Conservation (phyloP, 1,140 invertebrate genomes). For the Leptoteleia sp. region DNA sequence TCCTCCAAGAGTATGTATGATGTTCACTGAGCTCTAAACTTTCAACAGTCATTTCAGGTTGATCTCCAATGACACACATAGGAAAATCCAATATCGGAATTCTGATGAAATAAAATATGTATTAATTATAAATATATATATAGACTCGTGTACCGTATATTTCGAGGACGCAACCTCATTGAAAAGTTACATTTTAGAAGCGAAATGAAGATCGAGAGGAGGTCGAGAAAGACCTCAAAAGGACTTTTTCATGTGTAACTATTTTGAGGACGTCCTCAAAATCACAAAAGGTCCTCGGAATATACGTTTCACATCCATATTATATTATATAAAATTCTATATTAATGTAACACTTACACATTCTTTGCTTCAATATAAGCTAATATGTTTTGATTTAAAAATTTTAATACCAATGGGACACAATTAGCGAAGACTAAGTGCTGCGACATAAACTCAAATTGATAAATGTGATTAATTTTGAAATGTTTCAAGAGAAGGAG, state of each 20-base stretch:
- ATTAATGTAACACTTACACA: constrained; percentile 82
- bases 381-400: constrained; percentile 99
- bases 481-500: constrained; percentile 98
- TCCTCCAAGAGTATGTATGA: constrained; percentile 96
- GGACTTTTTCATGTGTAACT: no score
- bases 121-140: constrained; percentile 14
- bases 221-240: no score
- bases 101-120: constrained; percentile 76
- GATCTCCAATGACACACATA: constrained; percentile 96
- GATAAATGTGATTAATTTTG: constrained; percentile 99
- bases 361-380: constrained; percentile 98
- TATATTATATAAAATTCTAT: neutral
- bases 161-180: no score
- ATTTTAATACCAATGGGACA: constrained; percentile 98
- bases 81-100: constrained; percentile 98
- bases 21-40: constrained; percentile 95
- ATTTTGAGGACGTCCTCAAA: no score
- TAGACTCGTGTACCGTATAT: no score
- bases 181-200: no score
- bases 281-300: no score
- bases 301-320: no score
- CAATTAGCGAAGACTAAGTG: constrained; percentile 99
- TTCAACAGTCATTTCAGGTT: constrained; percentile 95
- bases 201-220: no score
- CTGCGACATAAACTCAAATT: constrained; percentile 99